Evolutionary conservation across 2,797 vertebrate species (phyloP).

Genomic region (Sarcoramphus papa): DNA sequence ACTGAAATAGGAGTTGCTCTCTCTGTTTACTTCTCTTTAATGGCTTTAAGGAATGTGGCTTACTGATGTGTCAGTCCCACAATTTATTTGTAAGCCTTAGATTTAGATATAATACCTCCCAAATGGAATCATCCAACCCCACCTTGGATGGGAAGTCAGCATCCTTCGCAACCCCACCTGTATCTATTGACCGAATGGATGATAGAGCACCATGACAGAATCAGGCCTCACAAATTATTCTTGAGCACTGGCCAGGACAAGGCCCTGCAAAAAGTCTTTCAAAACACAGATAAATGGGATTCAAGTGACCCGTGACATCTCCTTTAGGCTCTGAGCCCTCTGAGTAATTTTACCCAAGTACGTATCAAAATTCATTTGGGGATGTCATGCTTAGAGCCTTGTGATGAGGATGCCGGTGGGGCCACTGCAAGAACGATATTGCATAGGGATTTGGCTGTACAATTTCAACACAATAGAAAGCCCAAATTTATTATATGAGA

Average conservation of each 20-base stretch:
- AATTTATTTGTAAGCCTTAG: background rate
- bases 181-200: rapidly evolving
- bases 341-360: background rate
- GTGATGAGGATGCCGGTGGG: background rate
- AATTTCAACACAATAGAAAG: background rate
- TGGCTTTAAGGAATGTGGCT: background rate
- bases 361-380: background rate
- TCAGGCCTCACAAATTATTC: background rate
- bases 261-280: background rate
- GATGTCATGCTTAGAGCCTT: background rate
- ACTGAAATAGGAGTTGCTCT: background rate
- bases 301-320: background rate
- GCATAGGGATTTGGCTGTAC: background rate
- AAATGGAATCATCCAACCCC: background rate
- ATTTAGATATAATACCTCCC: background rate
- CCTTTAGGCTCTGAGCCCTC: background rate
- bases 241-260: background rate
- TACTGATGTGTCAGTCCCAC: background rate
- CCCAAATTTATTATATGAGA: background rate
- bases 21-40: background rate
- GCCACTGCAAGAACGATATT: background rate
- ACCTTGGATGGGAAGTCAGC: background rate
- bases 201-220: background rate
- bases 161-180: background rate
- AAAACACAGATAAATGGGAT: background rate